A percentile compares a stretch with the other conserved stretches of the same genome.
These are phyloP conservation scores for Drosophila setosimentum DNA, from an alignment of 2,888 invertebrate species.

Conservation along the genomic window DNA sequence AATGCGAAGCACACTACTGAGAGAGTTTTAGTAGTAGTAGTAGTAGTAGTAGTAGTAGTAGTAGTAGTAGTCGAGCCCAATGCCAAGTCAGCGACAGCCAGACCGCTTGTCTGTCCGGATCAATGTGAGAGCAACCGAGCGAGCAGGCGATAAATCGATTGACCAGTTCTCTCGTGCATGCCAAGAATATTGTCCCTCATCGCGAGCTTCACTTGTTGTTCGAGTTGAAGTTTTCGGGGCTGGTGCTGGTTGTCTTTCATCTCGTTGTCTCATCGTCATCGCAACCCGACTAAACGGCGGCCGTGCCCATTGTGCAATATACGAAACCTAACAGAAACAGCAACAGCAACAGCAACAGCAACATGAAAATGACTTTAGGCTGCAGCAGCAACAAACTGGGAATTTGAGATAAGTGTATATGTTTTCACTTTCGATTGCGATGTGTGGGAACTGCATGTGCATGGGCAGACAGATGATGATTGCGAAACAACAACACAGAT, in stretches of 20 bases:
- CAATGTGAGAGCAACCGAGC: slow-evolving; percentile 32
- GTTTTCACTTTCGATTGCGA: slow-evolving; percentile 69
- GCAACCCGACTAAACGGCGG: slow-evolving; percentile 27
- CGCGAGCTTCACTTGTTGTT: slow-evolving; percentile 24
- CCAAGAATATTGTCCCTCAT: slow-evolving; percentile 64
- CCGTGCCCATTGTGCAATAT: slow-evolving; percentile 70
- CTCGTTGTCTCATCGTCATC: slow-evolving; percentile 38
- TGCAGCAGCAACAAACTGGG: slow-evolving; percentile 30
- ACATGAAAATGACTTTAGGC: slow-evolving; percentile 41
- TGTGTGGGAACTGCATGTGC: slow-evolving; percentile 57
- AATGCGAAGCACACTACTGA: slow-evolving; percentile 41
- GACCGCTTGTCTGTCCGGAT: slow-evolving; percentile 37
- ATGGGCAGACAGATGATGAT: slow-evolving; percentile 24
- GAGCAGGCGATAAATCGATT: slow-evolving; percentile 57
- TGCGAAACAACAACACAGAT: slow-evolving; percentile 19
- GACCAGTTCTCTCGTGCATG: slow-evolving; percentile 69
- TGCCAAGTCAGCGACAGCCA: slow-evolving; percentile 9
- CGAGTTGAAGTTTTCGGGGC: slow-evolving; percentile 36
- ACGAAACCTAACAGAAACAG: slow-evolving; percentile 37
- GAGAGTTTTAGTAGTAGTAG: slow-evolving; percentile 5
- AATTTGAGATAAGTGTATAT: slow-evolving; percentile 33
- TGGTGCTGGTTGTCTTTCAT: slow-evolving; percentile 22
- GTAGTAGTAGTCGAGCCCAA: slow-evolving; percentile 13
- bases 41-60: too few species aligned
- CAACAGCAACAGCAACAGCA: slow-evolving; percentile 23